phyloP scores from a whole-genome alignment of 2,888 invertebrate genomes.

The Parapristionchus giblindavisi region DNA sequence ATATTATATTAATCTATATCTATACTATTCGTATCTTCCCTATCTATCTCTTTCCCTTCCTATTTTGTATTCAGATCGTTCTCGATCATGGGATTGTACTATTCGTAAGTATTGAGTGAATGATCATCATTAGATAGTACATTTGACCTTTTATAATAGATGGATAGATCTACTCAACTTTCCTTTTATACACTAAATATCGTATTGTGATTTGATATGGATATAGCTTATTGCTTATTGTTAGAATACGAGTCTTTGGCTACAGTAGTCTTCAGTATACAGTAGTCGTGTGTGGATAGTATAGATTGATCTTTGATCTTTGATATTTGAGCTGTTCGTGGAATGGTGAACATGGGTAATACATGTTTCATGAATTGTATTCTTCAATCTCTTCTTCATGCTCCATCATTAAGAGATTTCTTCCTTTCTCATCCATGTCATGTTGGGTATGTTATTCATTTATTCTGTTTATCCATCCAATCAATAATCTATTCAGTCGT shows the following conservation, averaged over 20 bases:
- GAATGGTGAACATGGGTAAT: slow-evolving; percentile 92
- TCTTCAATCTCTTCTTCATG: slow-evolving; percentile 84
- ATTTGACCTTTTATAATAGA: too few relatives aligned
- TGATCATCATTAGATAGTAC: too few relatives aligned
- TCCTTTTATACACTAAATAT: not conserved
- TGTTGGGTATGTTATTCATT: slow-evolving; percentile 75
- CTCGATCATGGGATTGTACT: slow-evolving; percentile 20
- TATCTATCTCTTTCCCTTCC: not conserved
- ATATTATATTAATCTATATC: too few relatives aligned
- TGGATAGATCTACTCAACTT: too few relatives aligned
- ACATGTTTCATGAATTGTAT: slow-evolving; percentile 99
- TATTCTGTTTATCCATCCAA: slow-evolving; percentile 49
- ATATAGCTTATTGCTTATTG: not conserved
- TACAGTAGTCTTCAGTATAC: not conserved
- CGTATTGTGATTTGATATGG: not conserved
- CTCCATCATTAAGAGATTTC: slow-evolving; percentile 90
- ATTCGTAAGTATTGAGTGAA: slow-evolving; percentile 21
- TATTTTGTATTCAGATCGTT: slow-evolving; percentile 1
- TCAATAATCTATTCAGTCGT: slow-evolving; percentile 76
- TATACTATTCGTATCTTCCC: not conserved
- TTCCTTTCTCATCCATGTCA: slow-evolving; percentile 92
- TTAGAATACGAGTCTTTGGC: not conserved
- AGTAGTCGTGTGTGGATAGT: not conserved
- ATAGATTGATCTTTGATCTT: not conserved
- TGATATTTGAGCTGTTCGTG: slow-evolving; percentile 79